These are phyloP conservation scores for Acheta domesticus DNA, from an alignment of 2,888 invertebrate species.

Conservation along the genomic window DNA sequence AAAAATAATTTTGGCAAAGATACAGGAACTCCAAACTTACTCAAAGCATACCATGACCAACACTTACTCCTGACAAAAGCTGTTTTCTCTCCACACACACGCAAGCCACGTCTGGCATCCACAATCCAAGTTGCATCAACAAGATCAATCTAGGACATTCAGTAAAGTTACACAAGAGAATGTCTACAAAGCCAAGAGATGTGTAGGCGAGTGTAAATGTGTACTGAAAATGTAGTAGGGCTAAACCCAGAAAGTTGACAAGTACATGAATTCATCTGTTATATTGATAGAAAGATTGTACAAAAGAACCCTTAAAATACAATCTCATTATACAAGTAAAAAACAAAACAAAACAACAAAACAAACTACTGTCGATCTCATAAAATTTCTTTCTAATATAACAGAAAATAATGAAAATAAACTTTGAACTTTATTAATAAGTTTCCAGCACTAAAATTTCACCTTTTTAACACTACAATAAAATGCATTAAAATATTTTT, in stretches of 20 bases:
- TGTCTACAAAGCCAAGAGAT: slow-evolving; percentile 38
- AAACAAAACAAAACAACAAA: too few relatives aligned
- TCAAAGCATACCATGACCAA: not conserved
- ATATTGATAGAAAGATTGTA: not conserved
- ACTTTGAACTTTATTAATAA: too few relatives aligned
- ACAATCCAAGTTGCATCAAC: slow-evolving; percentile 37
- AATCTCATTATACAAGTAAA: too few relatives aligned
- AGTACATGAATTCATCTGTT: slow-evolving; percentile 25
- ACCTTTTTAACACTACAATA: too few relatives aligned
- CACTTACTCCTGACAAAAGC: slow-evolving; percentile 30
- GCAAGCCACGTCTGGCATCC: slow-evolving; percentile 36
- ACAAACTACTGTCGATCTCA: too few relatives aligned
- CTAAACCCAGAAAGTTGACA: not conserved
- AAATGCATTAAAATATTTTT: too few relatives aligned
- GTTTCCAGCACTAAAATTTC: too few relatives aligned
- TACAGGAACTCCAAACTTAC: too few relatives aligned
- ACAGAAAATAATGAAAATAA: too few relatives aligned
- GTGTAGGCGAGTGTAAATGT: slow-evolving; percentile 4
- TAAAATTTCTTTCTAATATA: too few relatives aligned
- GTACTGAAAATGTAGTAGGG: not conserved
- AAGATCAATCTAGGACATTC: slow-evolving; percentile 37
- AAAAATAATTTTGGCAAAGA: too few relatives aligned
- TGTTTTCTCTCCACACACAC: slow-evolving; percentile 37
- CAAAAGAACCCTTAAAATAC: not conserved
- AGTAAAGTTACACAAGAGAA: slow-evolving; percentile 37